A percentile compares a stretch with the other conserved stretches of the same genome.
Conservation (phyloP, 2,797 vertebrate genomes). For the Orestias chungarensis region DNA sequence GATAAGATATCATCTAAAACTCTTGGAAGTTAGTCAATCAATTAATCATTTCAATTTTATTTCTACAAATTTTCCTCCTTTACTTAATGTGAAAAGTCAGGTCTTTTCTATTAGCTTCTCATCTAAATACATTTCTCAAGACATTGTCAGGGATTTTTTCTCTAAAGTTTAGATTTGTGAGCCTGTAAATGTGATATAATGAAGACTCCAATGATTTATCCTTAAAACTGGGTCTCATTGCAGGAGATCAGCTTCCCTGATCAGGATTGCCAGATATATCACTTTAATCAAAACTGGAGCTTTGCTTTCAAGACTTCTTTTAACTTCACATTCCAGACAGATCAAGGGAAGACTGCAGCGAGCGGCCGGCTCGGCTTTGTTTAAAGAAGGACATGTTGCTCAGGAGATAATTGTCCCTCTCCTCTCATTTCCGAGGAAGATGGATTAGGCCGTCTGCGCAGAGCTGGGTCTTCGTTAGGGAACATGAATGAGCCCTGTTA, state of each 20-base stretch:
- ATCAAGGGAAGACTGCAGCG: conserved; percentile 50
- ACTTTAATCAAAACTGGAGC: conserved; percentile 71
- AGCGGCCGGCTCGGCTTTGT: conserved; percentile 38
- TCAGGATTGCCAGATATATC: conserved; percentile 55
- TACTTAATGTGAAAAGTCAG: too few relatives aligned
- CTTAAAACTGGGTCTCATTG: conserved; percentile 18
- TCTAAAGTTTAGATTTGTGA: conserved; percentile 3
- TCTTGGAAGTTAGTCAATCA: neutral
- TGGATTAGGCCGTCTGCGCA: conserved; percentile 77
- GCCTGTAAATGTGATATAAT: conserved; percentile 13
- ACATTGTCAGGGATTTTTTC: conserved; percentile 13
- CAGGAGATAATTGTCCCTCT: conserved; percentile 72
- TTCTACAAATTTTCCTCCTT: too few relatives aligned
- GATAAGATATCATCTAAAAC: too few relatives aligned
- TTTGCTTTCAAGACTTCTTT: conserved; percentile 56
- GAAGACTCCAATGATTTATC: conserved; percentile 38
- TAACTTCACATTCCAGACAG: conserved; percentile 65
- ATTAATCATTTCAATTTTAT: neutral
- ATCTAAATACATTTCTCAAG: neutral
- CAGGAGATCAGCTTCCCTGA: conserved; percentile 44
- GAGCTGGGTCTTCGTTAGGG: conserved; percentile 57
- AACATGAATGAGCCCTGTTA: conserved; percentile 76
- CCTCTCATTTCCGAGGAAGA: conserved; percentile 74
- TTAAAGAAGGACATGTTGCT: conserved; percentile 54
- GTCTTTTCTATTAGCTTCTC: too few relatives aligned